These are phyloP conservation scores for Drosophila punjabiensis DNA, from an alignment of 1,140 invertebrate species.

Conservation along the genomic window DNA sequence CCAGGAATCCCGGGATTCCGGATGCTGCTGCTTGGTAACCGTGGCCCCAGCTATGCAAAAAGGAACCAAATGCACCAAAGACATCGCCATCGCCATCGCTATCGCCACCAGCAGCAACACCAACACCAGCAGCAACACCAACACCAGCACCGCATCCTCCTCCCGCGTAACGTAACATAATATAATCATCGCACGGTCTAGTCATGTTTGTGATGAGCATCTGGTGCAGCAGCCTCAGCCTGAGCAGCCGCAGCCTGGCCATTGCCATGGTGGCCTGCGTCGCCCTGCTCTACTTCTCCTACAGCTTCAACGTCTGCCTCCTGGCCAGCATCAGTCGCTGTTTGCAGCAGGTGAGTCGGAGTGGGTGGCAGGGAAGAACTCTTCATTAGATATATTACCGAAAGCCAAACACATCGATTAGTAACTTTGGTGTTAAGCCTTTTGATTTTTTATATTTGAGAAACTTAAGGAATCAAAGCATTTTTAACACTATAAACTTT, in stretches of 20 bases:
- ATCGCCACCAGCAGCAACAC: no score
- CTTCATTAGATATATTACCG: not conserved
- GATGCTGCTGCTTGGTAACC: constrained; percentile 8
- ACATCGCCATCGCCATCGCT: not conserved
- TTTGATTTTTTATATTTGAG: not conserved
- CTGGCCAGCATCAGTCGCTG: constrained; percentile 86
- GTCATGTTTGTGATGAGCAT: constrained; percentile 73
- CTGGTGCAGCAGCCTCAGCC: constrained; percentile 77
- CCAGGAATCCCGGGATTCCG: not conserved
- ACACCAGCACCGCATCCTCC: not conserved
- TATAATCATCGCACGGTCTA: not conserved
- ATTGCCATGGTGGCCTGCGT: constrained; percentile 83
- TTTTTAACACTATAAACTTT: not conserved
- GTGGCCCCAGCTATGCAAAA: constrained; percentile 7
- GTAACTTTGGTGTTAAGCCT: not conserved
- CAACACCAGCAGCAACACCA: no score
- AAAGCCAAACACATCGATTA: constrained; percentile 9
- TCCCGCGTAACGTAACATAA: not conserved
- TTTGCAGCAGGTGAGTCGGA: constrained; percentile 85
- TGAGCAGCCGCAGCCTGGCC: constrained; percentile 84
- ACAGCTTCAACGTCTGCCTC: constrained; percentile 87
- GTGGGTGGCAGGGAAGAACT: rapidly evolving
- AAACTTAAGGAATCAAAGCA: not conserved
- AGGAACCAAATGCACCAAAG: constrained; percentile 1
- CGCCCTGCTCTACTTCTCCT: constrained; percentile 86